Evolutionary conservation across 1,140 invertebrate genomes (phyloP), one percentile per base, ranked within the genome.

Genomic region (Dryas iulia): DNA sequence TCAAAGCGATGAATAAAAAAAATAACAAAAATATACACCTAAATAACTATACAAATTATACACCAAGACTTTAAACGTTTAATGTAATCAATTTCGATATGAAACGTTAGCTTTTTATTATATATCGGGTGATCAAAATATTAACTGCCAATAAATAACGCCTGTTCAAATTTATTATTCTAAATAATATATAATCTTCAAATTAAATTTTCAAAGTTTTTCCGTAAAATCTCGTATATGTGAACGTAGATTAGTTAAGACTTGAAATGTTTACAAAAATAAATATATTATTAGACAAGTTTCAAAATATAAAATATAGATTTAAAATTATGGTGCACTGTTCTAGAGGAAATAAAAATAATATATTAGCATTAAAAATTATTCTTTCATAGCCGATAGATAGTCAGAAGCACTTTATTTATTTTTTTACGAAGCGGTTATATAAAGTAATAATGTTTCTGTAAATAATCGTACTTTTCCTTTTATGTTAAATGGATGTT

Each of bases 1-100:
- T 84, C 89, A 91, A 76, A 91, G 89, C 88, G 88, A 89, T 89
- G 88, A 90, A 61, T 89, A 91, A 87, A 76, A 68, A 63, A 71
- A 71, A 79, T 74, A 64, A 63, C n/a, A 59, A 68, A 64, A 65
- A 66, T 74, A 74, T 65, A 74, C 56, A 70, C 53, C 47, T 63
- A n/a, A n/a, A n/a, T n/a, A 73, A 65, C 47, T 74, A 71, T 73
- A 70, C 61, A 69, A 56, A 61, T 68, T 68, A 56, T 53, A 60
- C 28, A 61, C 28, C 35, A 62, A 69, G 53, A 64, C 31, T 33
- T 28, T 31, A 64, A 64, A 7, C n/a, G 14, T 18, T 31, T 31
- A 59, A 59, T 59, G 4, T 39, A 57, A 57, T 57, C 54, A 31
- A 47, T 68, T 58, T 62, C 21, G 8, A 69, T 47, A 62, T 35